These are phyloP conservation scores for Noctua janthina DNA, from an alignment of 2,888 invertebrate genomes.

Conservation along the genomic window DNA sequence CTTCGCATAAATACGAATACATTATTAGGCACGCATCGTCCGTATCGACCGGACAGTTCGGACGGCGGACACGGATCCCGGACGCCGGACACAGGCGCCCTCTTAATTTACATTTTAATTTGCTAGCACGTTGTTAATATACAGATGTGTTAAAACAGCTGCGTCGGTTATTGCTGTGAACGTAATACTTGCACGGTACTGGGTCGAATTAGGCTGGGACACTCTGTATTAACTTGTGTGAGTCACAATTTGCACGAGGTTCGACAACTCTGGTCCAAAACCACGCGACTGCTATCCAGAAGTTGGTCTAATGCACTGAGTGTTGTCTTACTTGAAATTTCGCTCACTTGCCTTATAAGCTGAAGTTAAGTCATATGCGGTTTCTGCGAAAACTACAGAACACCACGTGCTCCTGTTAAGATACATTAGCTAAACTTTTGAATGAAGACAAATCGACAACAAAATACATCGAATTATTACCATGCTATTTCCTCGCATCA, in stretches of 20 bases:
- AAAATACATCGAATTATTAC: not conserved
- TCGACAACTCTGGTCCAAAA: conserved; percentile 17
- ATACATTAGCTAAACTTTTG: not conserved
- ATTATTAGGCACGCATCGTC: conserved; percentile 60
- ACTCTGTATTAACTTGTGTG: not conserved
- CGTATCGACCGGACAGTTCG: conserved; percentile 39
- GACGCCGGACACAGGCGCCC: conserved; percentile 45
- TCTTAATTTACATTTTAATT: conserved; percentile 75
- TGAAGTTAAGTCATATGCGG: conserved; percentile 35
- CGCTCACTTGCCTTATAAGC: conserved; percentile 17
- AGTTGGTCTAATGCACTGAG: conserved; percentile 40
- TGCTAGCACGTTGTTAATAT: conserved; percentile 65
- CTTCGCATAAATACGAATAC: conserved; percentile 63
- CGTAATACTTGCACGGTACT: conserved; percentile 48
- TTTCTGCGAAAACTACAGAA: conserved; percentile 15
- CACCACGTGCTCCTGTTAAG: not conserved
- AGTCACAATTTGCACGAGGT: conserved; percentile 15
- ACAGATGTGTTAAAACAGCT: conserved; percentile 63
- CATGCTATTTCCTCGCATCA: not conserved
- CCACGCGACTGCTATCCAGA: conserved; percentile 30
- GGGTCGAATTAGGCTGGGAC: conserved; percentile 16
- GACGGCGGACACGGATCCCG: conserved; percentile 40
- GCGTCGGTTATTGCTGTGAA: conserved; percentile 33
- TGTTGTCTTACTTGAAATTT: conserved; percentile 45
- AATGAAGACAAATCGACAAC: not conserved